Conservation (phyloP, 2,797 vertebrate species). For the Anguilla obscura region DNA sequence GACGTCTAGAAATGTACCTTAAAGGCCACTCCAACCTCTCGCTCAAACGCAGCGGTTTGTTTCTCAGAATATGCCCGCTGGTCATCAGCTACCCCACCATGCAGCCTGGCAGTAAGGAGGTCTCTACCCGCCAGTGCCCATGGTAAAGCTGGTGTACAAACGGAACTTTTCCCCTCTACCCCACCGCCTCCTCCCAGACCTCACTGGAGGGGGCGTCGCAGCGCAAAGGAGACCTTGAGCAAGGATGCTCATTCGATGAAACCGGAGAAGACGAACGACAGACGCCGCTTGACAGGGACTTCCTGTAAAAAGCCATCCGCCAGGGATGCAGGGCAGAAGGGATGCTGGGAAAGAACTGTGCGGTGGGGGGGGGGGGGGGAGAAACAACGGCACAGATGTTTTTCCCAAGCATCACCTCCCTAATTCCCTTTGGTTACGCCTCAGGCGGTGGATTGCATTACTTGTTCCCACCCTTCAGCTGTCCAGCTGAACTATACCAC, state of each 20-base stretch:
- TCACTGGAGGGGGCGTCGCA: no score
- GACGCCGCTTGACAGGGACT: neutral
- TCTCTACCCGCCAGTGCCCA: neutral
- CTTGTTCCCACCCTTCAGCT: conserved; percentile 20
- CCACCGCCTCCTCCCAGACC: neutral
- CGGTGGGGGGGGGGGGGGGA: neutral
- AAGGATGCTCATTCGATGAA: neutral
- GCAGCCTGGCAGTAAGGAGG: neutral
- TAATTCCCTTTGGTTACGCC: neutral
- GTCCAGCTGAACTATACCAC: neutral
- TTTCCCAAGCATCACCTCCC: neutral
- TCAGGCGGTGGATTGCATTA: conserved; percentile 1
- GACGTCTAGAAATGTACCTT: neutral
- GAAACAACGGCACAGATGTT: conserved; percentile 21
- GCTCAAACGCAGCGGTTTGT: neutral
- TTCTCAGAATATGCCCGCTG: neutral
- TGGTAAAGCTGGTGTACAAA: neutral
- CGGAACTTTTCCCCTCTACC: neutral
- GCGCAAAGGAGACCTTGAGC: neutral
- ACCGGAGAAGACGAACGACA: neutral
- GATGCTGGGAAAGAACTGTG: neutral
- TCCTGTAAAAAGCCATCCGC: neutral
- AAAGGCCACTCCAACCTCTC: neutral
- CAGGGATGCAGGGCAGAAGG: neutral
- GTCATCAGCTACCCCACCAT: neutral